Evolutionary conservation across 2,797 vertebrate species (phyloP).

Genomic region (Arrhamphus sclerolepis): DNA sequence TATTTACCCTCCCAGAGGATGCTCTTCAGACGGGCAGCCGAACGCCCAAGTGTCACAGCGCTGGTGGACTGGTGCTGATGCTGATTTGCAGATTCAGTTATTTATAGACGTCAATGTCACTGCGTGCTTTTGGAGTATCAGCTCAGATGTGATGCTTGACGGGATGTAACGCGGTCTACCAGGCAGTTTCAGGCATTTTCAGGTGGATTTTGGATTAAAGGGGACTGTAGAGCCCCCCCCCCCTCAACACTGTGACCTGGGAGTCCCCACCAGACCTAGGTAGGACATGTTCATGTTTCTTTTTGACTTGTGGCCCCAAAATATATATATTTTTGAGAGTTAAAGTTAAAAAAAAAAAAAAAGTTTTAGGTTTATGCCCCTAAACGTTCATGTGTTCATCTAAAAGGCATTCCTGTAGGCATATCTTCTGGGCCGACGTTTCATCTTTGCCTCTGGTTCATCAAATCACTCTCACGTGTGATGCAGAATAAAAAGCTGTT

Average conservation of each 20-base stretch:
- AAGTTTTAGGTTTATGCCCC: too few relatives aligned
- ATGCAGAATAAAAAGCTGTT: background rate
- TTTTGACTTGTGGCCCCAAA: conserved; percentile 1
- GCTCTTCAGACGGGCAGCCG: conserved; percentile 41
- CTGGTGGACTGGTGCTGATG: conserved; percentile 41
- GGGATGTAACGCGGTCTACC: conserved; percentile 56
- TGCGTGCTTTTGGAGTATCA: conserved; percentile 60
- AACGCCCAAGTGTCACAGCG: conserved; percentile 48
- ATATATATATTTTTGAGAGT: conserved; percentile 2
- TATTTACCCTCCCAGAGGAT: conserved; percentile 42
- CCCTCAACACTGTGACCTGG: conserved; percentile 25
- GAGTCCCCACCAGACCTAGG: conserved; percentile 68
- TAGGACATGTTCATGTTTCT: conserved; percentile 63
- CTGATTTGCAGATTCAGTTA: conserved; percentile 56
- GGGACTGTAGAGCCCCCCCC: conserved; percentile 28
- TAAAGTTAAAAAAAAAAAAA: background rate
- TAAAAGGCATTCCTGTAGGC: too few relatives aligned
- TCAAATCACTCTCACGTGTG: background rate
- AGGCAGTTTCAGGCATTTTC: conserved; percentile 40
- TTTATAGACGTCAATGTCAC: conserved; percentile 59
- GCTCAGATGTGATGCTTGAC: conserved; percentile 42
- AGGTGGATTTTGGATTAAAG: background rate
- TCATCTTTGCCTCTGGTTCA: background rate
- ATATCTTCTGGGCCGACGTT: background rate
- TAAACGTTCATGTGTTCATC: too few relatives aligned